These are phyloP conservation scores for Aspidapion aeneum DNA, from an alignment of 2,888 invertebrate genomes.

Conservation along the genomic window DNA sequence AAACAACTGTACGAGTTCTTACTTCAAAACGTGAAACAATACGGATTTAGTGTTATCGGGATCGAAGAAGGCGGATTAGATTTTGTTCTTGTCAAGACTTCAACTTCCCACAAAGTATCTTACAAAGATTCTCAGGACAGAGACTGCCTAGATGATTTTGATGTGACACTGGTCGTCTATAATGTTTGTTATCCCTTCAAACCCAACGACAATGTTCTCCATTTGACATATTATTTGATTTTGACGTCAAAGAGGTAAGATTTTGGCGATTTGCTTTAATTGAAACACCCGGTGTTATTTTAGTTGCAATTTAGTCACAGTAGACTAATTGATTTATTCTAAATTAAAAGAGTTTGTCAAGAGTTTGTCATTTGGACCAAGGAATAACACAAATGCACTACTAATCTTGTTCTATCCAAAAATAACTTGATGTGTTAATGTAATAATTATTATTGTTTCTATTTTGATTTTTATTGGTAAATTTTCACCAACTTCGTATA, in stretches of 20 bases:
- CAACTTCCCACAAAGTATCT: slow-evolving; percentile 54
- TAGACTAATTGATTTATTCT: too few species aligned
- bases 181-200: slow-evolving; percentile 49
- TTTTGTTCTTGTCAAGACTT: slow-evolving; percentile 60
- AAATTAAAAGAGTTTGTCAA: too few species aligned
- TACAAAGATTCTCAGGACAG: slow-evolving; percentile 59
- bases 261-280: neutral
- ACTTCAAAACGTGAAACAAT: slow-evolving; percentile 61
- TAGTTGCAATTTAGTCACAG: too few species aligned
- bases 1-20: slow-evolving; percentile 67
- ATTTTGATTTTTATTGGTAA: too few species aligned
- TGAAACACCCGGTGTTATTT: neutral
- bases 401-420: too few species aligned
- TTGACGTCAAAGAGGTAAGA: slow-evolving; percentile 55
- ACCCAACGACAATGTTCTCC: slow-evolving; percentile 43
- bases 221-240: slow-evolving; percentile 59
- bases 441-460: neutral
- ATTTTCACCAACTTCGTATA: too few species aligned
- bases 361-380: too few species aligned
- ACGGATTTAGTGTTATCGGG: slow-evolving; percentile 63
- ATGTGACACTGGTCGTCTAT: slow-evolving; percentile 63
- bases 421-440: neutral
- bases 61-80: slow-evolving; percentile 56
- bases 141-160: slow-evolving; percentile 62
- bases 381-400: too few species aligned